Conservation (phyloP, 2,888 invertebrate species). For the Theodoxus fluviatilis region DNA sequence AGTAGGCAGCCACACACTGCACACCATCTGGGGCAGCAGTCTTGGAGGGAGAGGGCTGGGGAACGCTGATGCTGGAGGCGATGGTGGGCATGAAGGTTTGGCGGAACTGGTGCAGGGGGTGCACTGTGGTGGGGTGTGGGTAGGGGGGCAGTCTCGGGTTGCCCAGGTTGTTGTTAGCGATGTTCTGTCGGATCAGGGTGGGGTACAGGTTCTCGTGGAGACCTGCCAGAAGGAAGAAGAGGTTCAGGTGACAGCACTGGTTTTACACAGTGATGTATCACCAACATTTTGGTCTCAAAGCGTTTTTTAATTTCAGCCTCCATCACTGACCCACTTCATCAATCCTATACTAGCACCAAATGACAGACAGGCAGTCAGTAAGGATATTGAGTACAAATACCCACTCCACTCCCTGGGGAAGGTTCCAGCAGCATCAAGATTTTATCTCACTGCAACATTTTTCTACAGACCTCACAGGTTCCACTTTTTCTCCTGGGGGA, state of each 20-base stretch:
- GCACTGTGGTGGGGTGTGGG: constrained; percentile 81
- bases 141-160: constrained; percentile 92
- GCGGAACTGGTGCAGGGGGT: constrained; percentile 84
- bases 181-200: constrained; percentile 56
- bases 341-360: no score
- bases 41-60: constrained; percentile 35
- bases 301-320: background rate
- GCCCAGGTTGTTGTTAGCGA: constrained; percentile 62
- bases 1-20: constrained; percentile 79
- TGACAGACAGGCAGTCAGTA: background rate
- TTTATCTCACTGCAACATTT: no score
- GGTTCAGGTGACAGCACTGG: no score
- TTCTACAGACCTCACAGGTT: no score
- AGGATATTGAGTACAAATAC: no score
- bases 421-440: no score
- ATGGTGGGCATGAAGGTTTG: constrained; percentile 50
- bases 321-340: background rate
- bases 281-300: background rate
- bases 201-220: constrained; percentile 55
- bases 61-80: constrained; percentile 34
- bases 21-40: constrained; percentile 69
- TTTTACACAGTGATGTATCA: no score
- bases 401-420: no score
- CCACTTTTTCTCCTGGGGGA: no score
- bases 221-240: constrained; percentile 34